phyloP scores from a whole-genome alignment of 2,888 invertebrate species.

The Trichopria drosophilae region DNA sequence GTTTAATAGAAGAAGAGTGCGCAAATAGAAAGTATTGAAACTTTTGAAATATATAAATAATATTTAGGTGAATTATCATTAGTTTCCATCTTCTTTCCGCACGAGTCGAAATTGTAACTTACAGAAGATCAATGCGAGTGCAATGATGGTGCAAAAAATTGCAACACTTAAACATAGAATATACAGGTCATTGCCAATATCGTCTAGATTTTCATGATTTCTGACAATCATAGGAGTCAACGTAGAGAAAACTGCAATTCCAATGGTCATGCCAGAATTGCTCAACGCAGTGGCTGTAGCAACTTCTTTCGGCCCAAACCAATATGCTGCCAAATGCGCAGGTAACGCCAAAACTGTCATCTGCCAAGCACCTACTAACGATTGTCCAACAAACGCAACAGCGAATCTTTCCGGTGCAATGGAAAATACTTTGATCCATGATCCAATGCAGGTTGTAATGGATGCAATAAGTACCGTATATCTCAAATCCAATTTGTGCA shows the following conservation, averaged over 20 bases:
- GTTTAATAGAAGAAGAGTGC: too few relatives aligned
- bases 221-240: constrained; percentile 32
- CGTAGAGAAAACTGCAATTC: constrained; percentile 29
- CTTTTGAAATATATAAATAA: too few relatives aligned
- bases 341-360: constrained; percentile 31
- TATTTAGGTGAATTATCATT: too few relatives aligned
- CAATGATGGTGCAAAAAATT: constrained; percentile 20
- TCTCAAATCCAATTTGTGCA: constrained; percentile 28
- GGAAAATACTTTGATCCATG: constrained; percentile 32
- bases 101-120: too few relatives aligned
- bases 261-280: constrained; percentile 26
- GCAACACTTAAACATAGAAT: constrained; percentile 22
- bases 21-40: too few relatives aligned
- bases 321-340: constrained; percentile 34
- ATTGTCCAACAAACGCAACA: constrained; percentile 30
- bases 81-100: too few relatives aligned
- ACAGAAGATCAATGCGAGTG: constrained; percentile 27
- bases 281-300: constrained; percentile 32
- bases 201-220: constrained; percentile 32
- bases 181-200: constrained; percentile 29
- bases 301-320: constrained; percentile 35
- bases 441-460: constrained; percentile 30
- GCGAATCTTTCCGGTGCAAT: constrained; percentile 26
- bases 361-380: constrained; percentile 29
- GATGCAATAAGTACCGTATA: constrained; percentile 29